These are phyloP conservation scores for Oxycera nigricornis DNA, from an alignment of 2,888 invertebrate genomes.

Conservation along the genomic window DNA sequence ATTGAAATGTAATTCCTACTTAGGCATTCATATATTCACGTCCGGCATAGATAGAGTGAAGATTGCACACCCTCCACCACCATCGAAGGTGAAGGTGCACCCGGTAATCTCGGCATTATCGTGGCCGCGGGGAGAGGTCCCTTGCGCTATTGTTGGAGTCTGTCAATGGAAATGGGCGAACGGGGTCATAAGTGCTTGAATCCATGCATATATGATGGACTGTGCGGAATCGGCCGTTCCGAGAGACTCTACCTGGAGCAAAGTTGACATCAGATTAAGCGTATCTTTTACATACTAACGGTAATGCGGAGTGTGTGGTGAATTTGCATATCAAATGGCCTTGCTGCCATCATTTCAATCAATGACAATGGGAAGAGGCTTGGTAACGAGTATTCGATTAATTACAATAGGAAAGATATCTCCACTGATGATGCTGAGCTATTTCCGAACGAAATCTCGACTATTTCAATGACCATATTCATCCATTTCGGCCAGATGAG, in stretches of 20 bases:
- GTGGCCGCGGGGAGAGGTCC: not conserved
- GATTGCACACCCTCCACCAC: constrained; percentile 27
- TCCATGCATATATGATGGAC: constrained; percentile 12
- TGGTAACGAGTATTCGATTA: constrained; percentile 33
- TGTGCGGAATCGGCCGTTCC: constrained; percentile 18
- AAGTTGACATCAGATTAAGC: constrained; percentile 38
- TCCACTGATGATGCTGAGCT: too few relatives aligned
- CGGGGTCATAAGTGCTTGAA: constrained; percentile 32
- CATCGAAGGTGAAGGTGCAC: constrained; percentile 33
- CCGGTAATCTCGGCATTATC: constrained; percentile 18
- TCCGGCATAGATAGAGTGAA: constrained; percentile 37
- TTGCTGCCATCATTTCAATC: constrained; percentile 8
- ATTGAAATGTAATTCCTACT: constrained; percentile 37
- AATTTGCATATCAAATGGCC: not conserved
- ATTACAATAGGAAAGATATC: too few relatives aligned
- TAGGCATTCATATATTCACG: constrained; percentile 37
- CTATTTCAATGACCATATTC: too few relatives aligned
- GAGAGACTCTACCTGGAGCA: constrained; percentile 26
- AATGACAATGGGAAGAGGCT: not conserved
- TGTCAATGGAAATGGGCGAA: constrained; percentile 34
- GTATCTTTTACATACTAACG: constrained; percentile 16
- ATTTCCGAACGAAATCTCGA: too few relatives aligned
- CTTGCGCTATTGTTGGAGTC: not conserved
- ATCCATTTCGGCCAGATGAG: too few relatives aligned
- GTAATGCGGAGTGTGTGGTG: not conserved